These are phyloP conservation scores for Anagrus nilaparvatae DNA, from an alignment of 1,140 invertebrate genomes.

Conservation along the genomic window DNA sequence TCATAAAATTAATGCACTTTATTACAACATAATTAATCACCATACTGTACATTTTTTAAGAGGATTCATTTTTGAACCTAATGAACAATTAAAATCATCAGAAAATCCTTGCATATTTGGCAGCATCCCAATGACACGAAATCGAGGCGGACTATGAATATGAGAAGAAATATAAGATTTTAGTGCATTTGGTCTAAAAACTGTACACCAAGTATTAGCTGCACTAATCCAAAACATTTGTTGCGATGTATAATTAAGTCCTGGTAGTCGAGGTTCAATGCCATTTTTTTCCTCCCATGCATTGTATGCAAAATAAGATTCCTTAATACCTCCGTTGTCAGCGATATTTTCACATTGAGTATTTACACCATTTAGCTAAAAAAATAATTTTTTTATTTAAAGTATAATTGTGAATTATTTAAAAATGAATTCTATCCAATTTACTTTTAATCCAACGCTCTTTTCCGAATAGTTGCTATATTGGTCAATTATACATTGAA, in stretches of 20 bases:
- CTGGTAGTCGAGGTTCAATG: constrained; percentile 34
- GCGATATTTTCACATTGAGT: constrained; percentile 55
- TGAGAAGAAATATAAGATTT: constrained; percentile 32
- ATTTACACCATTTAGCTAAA: constrained; percentile 47
- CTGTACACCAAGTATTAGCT: constrained; percentile 45
- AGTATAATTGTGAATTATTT: no score
- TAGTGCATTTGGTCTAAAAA: constrained; percentile 42
- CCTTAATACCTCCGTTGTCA: constrained; percentile 52
- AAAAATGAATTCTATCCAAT: no score
- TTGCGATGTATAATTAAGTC: constrained; percentile 38
- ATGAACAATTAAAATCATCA: constrained; percentile 64
- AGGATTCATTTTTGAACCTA: constrained; percentile 73
- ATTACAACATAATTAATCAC: no score
- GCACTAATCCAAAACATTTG: constrained; percentile 55
- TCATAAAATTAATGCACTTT: no score
- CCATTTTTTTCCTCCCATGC: constrained; percentile 29
- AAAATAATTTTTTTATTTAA: constrained; percentile 13
- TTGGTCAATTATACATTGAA: constrained; percentile 59
- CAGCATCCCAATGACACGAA: not conserved
- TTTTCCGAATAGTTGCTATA: constrained; percentile 54
- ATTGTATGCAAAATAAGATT: constrained; percentile 45
- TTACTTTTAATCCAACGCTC: constrained; percentile 47
- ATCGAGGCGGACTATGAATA: constrained; percentile 22
- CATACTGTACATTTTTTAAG: constrained; percentile 77
- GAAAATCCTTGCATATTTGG: constrained; percentile 56